Base-by-base conservation (phyloP, 2,113 vertebrate genomes). In the Dasyprocta punctata region DNA sequence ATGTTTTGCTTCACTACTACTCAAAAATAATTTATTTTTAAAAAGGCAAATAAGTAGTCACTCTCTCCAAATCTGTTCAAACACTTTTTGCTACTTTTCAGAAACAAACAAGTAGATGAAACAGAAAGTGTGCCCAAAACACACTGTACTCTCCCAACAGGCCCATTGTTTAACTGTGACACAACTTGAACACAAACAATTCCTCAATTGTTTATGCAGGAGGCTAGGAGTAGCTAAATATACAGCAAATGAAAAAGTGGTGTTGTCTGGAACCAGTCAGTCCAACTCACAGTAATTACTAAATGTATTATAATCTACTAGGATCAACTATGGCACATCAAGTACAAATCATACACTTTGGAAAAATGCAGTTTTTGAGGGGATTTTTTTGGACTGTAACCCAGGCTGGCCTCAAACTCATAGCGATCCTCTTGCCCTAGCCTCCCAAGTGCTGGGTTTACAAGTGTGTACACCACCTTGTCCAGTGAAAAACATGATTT, bases 81-180 rank as follows among this genome's bases (percentile, higher is more conserved):
- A 88, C 41, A 96, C 67, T 97, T 96, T 95, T 83, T 95, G 94
- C 89, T 95, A 90, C 93, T 95, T 97, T 97, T 96, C 86, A 95
- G 65, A 94, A 80, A 97, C 97, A 98, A 98, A 96, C 96, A 97
- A 97, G 95, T 84, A 78, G 90, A 94, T 80, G 0, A 97, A 98
- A 97, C 77, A 98, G 86, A 98, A 97, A 98, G 95, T 69, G 73
- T 83, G 93, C 90, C 92, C 93, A 26, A 97, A 98, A 98, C 94
- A 98, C 96, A 94, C 95, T 97, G 96, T 92, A 89, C 97, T 92
- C 80, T 89, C 97, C 36, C 87, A 96, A 96, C 49, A 96, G 94
- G 87, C 54, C 90, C 77, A 96, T 92, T 97, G 97, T 97, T 95
- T 89, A 97, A 94, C 19, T 60, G 61, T 97, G 95, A 97, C 61